Percentiles rank a stretch among this genome's conserved stretches.
Conservation (phyloP, 2,113 vertebrate genomes). For the Apteryx mantelli region DNA sequence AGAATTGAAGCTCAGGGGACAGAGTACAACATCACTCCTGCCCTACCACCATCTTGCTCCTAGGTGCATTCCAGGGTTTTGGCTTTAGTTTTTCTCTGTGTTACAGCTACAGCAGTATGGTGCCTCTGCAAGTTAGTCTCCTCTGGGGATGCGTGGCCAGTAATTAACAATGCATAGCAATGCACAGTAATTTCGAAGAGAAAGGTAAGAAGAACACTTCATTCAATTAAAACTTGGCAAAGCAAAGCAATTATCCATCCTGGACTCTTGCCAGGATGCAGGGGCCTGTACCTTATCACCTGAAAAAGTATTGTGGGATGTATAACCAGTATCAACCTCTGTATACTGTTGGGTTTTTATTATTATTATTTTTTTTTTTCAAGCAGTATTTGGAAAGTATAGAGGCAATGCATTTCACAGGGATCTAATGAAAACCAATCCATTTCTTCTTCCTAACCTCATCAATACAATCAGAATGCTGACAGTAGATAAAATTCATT, state of each 20-base stretch:
- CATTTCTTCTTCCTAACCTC: neutral
- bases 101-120: neutral
- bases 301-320: neutral
- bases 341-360: neutral
- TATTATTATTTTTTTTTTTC: slow-evolving; percentile 15
- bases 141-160: slow-evolving; percentile 8
- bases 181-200: slow-evolving; percentile 14
- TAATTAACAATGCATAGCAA: slow-evolving; percentile 44
- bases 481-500: neutral
- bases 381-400: neutral
- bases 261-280: slow-evolving; percentile 34
- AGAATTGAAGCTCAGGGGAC: neutral
- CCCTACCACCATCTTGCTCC: neutral
- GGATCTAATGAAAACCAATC: neutral
- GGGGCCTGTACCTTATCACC: neutral
- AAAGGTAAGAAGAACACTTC: slow-evolving; percentile 34
- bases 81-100: neutral
- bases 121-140: neutral
- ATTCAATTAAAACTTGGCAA: slow-evolving; percentile 61
- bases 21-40: neutral
- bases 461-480: neutral
- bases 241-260: slow-evolving; percentile 23
- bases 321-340: neutral
- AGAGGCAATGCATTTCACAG: neutral
- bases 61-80: neutral